These are phyloP conservation scores for Ictalurus furcatus DNA, from an alignment of 2,113 vertebrate species.

Conservation along the genomic window DNA sequence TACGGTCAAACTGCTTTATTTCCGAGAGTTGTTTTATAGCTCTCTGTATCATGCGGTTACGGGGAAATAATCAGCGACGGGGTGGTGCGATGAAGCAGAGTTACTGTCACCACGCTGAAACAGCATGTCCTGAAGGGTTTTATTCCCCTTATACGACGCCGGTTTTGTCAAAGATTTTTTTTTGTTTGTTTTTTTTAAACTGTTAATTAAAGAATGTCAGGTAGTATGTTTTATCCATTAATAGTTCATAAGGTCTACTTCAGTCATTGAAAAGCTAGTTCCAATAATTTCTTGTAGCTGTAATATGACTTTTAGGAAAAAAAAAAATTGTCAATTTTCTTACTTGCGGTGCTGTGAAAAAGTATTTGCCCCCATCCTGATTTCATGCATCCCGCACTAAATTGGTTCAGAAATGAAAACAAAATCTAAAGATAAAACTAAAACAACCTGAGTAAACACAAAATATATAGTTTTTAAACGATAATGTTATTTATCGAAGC, in stretches of 20 bases:
- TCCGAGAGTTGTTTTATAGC: too few relatives aligned
- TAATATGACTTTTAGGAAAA: not conserved
- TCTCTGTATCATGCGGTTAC: not conserved
- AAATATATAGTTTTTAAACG: too few relatives aligned
- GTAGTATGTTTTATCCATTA: not conserved
- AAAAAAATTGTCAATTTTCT: not conserved
- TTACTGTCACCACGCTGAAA: not conserved
- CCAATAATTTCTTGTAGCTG: not conserved
- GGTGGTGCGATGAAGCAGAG: not conserved
- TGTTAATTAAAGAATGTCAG: not conserved
- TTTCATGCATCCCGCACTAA: too few relatives aligned
- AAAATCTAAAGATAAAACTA: too few relatives aligned
- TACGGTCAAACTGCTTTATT: not conserved
- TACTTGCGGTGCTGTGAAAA: not conserved
- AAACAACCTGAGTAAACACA: too few relatives aligned
- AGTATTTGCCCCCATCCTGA: too few relatives aligned
- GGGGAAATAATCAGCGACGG: not conserved
- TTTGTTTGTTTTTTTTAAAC: not conserved
- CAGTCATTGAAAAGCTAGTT: not conserved
- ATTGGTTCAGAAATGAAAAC: too few relatives aligned
- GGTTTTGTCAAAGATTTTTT: not conserved
- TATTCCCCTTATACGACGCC: not conserved
- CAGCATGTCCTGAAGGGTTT: not conserved
- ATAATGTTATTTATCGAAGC: too few relatives aligned
- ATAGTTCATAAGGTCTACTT: not conserved